Evolutionary conservation across 1,140 invertebrate genomes (phyloP), one percentile per base, ranked within the genome.

Genomic region (Caenorhabditis latens): DNA sequence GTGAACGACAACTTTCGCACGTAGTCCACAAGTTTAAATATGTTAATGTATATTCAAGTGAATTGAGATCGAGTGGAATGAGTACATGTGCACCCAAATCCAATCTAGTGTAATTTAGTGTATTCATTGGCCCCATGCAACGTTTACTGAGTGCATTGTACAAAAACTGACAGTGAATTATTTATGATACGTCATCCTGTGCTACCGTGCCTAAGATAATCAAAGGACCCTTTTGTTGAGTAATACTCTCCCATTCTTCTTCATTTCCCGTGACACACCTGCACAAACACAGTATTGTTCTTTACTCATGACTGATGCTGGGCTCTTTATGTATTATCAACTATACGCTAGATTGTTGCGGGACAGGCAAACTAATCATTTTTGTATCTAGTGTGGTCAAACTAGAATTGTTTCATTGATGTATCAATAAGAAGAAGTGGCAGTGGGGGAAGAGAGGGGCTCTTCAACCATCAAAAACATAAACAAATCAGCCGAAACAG

Each of bases 361-460:
- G 32, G 57, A 7, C 7, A 32, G 24, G 21, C 7, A 7, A 11
- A 11, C 7, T 63, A 63, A 43, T 71, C 40, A 71, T 43, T 43
- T 71, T 8, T 46, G 65, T 71, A 24, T 71, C 6, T 71, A 71
- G 65, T 16, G 16, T 71, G 65, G 14, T 71, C 65, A 8, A 71
- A 63, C 16, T n/a, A n/a, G n/a, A 8, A 65, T 14, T 46, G 65
- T 71, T 71, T 71, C 42, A 71, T 71, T 71, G 65, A 46, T 71
- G 65, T 46, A 8, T 71, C 65, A 16, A 71, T 16, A 16, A 48
- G 16, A 4, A 67, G 11, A 67, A 9, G 19, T 11, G 2, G 40
- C 9, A 42, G 8, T 58, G 14, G 8, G 14, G 8, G 40, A 67
- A 46, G 42, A 46, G 24, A 19, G 65, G 67, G 67, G n/a, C 43